A percentile compares a stretch with the other conserved stretches of the same genome.
These are phyloP conservation scores for Melanocharis versteri DNA, from an alignment of 2,113 vertebrate species.

Conservation along the genomic window DNA sequence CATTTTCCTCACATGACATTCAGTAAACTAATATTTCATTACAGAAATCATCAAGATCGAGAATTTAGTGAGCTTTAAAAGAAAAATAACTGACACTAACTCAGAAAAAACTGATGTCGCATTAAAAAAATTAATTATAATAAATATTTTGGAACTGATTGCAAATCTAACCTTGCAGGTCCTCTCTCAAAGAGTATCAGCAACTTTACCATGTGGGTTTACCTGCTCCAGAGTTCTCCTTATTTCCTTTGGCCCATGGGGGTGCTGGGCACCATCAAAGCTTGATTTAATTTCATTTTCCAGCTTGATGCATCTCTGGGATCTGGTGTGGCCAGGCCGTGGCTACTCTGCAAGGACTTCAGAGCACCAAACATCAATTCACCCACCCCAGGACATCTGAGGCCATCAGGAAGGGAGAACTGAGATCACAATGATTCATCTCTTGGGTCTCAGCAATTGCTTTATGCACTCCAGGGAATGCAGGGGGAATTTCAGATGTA, in stretches of 20 bases:
- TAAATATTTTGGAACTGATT: neutral
- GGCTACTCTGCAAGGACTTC: neutral
- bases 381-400: neutral
- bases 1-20: neutral
- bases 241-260: neutral
- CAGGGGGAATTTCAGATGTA: neutral
- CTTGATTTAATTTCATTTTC: neutral
- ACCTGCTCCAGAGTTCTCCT: neutral
- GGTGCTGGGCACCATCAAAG: neutral
- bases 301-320: rapidly evolving
- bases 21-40: neutral
- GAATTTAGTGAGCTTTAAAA: neutral
- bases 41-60: neutral
- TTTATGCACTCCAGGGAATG: neutral
- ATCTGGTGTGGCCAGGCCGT: neutral
- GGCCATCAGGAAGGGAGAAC: neutral
- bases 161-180: neutral
- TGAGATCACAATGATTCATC: neutral
- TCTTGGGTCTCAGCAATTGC: neutral
- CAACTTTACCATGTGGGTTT: neutral
- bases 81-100: neutral
- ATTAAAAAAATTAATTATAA: neutral
- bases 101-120: neutral
- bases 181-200: neutral
- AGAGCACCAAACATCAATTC: neutral